phyloP scores from a whole-genome alignment of 2,888 invertebrate species.

The Branchellion lobata region DNA sequence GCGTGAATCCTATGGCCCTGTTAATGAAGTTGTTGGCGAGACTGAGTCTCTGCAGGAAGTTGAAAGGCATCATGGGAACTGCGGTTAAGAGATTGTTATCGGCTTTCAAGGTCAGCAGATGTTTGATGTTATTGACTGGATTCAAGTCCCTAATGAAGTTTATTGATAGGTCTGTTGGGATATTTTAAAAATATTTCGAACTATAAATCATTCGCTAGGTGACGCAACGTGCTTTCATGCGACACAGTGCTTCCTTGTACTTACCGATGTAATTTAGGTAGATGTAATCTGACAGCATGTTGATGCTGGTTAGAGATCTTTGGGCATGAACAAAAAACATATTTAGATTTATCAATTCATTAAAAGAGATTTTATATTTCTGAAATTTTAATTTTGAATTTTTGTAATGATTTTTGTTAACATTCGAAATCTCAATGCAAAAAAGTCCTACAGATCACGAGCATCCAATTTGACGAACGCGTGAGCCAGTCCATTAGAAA shows the following conservation, averaged over 20 bases:
- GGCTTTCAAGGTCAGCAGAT: slow-evolving; percentile 59
- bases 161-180: slow-evolving; percentile 57
- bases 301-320: slow-evolving; percentile 61
- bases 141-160: slow-evolving; percentile 60
- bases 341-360: neutral
- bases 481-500: slow-evolving; percentile 61
- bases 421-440: neutral
- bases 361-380: slow-evolving; percentile 31
- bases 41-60: slow-evolving; percentile 60
- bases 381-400: no score
- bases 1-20: slow-evolving; percentile 59
- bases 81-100: slow-evolving; percentile 57
- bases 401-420: no score
- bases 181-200: no score
- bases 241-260: no score
- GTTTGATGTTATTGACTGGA: slow-evolving; percentile 58
- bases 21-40: slow-evolving; percentile 60
- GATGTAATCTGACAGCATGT: slow-evolving; percentile 58
- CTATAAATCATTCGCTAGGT: no score
- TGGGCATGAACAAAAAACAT: slow-evolving; percentile 45
- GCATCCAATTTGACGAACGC: slow-evolving; percentile 60
- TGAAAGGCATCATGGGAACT: slow-evolving; percentile 59
- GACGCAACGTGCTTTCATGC: no score
- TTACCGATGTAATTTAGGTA: slow-evolving; percentile 61
- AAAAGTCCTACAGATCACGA: slow-evolving; percentile 56